Base-by-base conservation (phyloP, 2,113 vertebrate species). In the Phyllostomus hastatus region DNA sequence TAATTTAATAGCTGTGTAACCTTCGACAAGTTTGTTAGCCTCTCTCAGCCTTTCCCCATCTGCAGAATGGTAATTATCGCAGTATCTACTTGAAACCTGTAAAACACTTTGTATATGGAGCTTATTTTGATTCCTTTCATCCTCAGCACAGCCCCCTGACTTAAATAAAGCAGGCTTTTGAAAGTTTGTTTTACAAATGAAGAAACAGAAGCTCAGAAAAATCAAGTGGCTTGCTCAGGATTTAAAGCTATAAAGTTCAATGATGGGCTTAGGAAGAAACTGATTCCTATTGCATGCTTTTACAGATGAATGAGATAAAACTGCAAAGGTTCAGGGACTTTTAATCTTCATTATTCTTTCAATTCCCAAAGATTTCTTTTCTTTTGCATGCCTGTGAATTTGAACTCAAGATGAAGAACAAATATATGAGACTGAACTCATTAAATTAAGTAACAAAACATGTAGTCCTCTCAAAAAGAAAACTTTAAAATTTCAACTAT, bases 181-280 rank as follows among this genome's bases (percentile, higher is more conserved):
- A 94, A 95, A 72, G 38, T 83, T 35, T 72, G 14, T 22, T 61
- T 79, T 83, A 89, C 33, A 79, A 72, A 52, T 20, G 11, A 66
- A 66, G 57, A 96, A 91, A 88, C 3, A 69, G 50, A 93, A 88
- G 46, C 50, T 81, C 70, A 82, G 70, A 95, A 90, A 97, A 87
- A 59, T 10, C 54, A 73, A 83, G 57, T 12, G 75, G 59, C n/a
- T 82, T 66, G 35, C 43, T 95, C 41, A 20, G 73, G 19, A 73
- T 50, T 38, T 33, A 75, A 73, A 91, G n/a, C 38, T 90, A 64
- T 46, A 57, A n/a, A 69, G 86, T 64, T 28, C 59, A 67, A 76
- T 28, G 10, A 22, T 66, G 20, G 46, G 35, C 12, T 83, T 8
- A 79, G 28, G 22, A 81, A 61, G 67, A 95, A 73, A 88, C 31